Conservation (phyloP, 2,797 vertebrate genomes). For the Chiloscyllium punctatum region DNA sequence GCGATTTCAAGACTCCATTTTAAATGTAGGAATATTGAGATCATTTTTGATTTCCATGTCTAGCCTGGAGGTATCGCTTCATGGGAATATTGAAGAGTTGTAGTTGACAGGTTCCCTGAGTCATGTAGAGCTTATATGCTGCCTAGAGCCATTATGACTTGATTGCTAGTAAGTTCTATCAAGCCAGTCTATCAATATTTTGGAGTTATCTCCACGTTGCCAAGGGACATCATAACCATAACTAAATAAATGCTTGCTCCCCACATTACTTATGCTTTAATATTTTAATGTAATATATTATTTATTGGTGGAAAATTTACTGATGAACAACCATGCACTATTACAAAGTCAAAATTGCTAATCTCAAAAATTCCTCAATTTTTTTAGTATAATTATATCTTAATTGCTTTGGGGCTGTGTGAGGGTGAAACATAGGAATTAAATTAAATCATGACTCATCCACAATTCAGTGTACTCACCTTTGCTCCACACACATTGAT, state of each 20-base stretch:
- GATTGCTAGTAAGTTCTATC: not conserved
- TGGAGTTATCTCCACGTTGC: not conserved
- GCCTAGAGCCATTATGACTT: not conserved
- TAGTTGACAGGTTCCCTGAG: not conserved
- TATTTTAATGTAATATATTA: not conserved
- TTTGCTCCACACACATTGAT: not conserved
- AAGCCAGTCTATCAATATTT: not conserved
- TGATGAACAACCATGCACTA: not conserved
- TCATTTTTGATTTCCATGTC: not conserved
- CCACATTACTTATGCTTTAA: not conserved
- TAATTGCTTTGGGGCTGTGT: not conserved
- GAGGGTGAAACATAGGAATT: not conserved
- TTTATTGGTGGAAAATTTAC: not conserved
- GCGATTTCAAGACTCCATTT: not conserved
- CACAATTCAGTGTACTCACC: not conserved
- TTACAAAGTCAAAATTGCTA: not conserved
- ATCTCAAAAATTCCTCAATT: not conserved
- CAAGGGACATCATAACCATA: not conserved
- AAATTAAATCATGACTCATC: not conserved
- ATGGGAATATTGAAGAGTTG: not conserved
- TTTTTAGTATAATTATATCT: not conserved
- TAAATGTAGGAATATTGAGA: not conserved
- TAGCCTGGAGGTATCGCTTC: not conserved
- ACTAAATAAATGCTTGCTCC: not conserved
- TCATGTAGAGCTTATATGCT: not conserved